phyloP scores from a whole-genome alignment of 1,140 invertebrate genomes.

The Oscheius sp. region DNA sequence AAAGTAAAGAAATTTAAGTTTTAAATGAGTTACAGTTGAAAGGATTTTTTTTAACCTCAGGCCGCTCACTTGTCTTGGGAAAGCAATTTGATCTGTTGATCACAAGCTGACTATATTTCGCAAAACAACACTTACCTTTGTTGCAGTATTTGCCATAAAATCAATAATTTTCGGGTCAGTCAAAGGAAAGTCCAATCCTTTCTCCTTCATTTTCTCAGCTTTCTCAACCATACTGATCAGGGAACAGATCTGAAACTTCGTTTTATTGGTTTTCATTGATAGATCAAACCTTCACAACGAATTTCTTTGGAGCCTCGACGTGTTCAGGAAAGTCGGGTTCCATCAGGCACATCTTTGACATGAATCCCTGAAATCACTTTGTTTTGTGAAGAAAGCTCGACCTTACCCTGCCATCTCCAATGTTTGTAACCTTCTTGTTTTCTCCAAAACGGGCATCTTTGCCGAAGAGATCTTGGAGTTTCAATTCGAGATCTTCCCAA shows the following conservation, averaged over 20 bases:
- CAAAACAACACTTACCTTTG: too few relatives aligned
- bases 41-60: too few relatives aligned
- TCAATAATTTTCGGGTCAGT: too few relatives aligned
- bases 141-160: too few relatives aligned
- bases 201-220: slow-evolving; percentile 11
- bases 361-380: background rate
- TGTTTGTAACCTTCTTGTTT: slow-evolving; percentile 8
- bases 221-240: background rate
- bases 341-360: slow-evolving; percentile 3
- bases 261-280: too few relatives aligned
- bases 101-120: too few relatives aligned
- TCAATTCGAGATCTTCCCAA: slow-evolving; percentile 16
- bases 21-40: too few relatives aligned
- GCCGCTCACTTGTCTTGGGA: too few relatives aligned
- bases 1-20: too few relatives aligned
- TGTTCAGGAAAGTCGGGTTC: slow-evolving; percentile 1
- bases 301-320: background rate
- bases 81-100: too few relatives aligned
- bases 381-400: background rate
- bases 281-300: slow-evolving; percentile 13
- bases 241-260: slow-evolving; percentile 11
- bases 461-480: slow-evolving; percentile 1
- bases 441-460: slow-evolving; percentile 8
- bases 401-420: slow-evolving; percentile 22
- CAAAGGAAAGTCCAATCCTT: too few relatives aligned